A percentile compares a stretch with the other conserved stretches of the same genome.
Evolutionary conservation across 1,140 invertebrate species (phyloP).

Genomic region (Bombus consobrinus): DNA sequence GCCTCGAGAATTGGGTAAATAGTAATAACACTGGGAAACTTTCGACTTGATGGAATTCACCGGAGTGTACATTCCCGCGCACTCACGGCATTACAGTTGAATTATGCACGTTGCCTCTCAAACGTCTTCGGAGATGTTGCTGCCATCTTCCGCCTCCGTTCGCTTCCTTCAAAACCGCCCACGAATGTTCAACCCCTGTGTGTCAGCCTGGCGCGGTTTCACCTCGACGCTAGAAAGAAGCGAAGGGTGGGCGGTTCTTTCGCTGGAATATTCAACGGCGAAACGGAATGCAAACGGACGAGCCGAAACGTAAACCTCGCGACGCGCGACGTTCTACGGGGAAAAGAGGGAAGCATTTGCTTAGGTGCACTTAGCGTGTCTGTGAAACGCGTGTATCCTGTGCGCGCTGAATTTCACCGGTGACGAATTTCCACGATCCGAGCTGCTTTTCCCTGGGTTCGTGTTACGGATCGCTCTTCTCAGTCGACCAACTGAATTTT

Average conservation of each 20-base stretch:
- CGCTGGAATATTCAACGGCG: slow-evolving; percentile 61
- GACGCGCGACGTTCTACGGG: slow-evolving; percentile 19
- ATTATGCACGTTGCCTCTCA: slow-evolving; percentile 68
- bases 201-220: slow-evolving; percentile 33
- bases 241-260: slow-evolving; percentile 54
- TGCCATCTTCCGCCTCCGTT: not conserved
- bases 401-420: not conserved
- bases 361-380: slow-evolving; percentile 65
- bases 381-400: slow-evolving; percentile 45
- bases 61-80: slow-evolving; percentile 18
- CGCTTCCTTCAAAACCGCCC: not conserved
- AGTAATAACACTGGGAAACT: slow-evolving; percentile 60
- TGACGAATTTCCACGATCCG: slow-evolving; percentile 35
- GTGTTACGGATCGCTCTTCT: too few relatives aligned
- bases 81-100: slow-evolving; percentile 63
- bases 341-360: slow-evolving; percentile 50
- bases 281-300: slow-evolving; percentile 66
- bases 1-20: slow-evolving; percentile 44
- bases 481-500: too few relatives aligned
- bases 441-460: too few relatives aligned
- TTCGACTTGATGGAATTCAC: slow-evolving; percentile 44
- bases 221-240: slow-evolving; percentile 5
- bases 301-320: slow-evolving; percentile 67
- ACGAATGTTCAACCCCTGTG: not conserved
- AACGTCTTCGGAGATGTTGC: slow-evolving; percentile 61